Conservation (phyloP, 2,113 vertebrate genomes). For the Mormyrus lacerda region DNA sequence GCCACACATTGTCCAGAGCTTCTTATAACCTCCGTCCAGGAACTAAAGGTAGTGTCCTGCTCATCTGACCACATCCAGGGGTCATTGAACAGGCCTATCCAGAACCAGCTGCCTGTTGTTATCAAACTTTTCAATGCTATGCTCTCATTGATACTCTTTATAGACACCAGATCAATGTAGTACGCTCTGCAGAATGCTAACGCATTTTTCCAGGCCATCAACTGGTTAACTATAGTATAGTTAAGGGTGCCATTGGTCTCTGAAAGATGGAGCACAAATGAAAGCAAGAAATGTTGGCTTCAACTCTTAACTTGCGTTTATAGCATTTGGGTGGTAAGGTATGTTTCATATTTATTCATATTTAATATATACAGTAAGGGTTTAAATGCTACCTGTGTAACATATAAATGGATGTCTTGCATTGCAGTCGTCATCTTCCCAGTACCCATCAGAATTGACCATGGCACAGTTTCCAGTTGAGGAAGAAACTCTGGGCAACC, state of each 20-base stretch:
- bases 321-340: neutral
- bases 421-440: neutral
- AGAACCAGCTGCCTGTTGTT: neutral
- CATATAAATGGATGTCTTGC: neutral
- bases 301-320: neutral
- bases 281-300: neutral
- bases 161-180: slow-evolving; percentile 10
- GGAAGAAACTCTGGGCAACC: neutral
- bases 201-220: neutral
- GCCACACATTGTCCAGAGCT: neutral
- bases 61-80: slow-evolving; percentile 15
- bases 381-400: slow-evolving; percentile 3
- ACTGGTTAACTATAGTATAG: neutral
- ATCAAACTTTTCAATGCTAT: neutral
- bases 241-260: neutral
- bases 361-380: neutral
- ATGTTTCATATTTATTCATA: neutral
- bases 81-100: slow-evolving; percentile 17
- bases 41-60: neutral
- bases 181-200: neutral
- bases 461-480: neutral
- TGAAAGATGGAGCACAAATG: slow-evolving; percentile 4
- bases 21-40: neutral
- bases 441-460: slow-evolving; percentile 1
- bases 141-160: neutral